Percentiles rank a stretch among this genome's conserved stretches.
phyloP scores from a whole-genome alignment of 2,797 vertebrate genomes.

The Falco columbarius region DNA sequence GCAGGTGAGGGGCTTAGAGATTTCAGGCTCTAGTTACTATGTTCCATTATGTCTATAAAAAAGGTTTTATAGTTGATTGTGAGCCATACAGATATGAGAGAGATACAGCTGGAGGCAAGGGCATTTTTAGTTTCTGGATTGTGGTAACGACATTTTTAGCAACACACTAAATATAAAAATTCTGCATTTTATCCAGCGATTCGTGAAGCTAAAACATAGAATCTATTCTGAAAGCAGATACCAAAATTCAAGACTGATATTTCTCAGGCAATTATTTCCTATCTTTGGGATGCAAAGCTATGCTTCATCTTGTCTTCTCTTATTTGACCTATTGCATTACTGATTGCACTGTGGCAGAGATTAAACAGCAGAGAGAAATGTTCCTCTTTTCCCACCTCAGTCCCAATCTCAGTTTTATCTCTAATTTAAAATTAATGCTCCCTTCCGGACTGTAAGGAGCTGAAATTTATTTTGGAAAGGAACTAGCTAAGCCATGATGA shows the following conservation, averaged over 20 bases:
- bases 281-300: background rate
- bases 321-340: background rate
- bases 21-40: conserved; percentile 57
- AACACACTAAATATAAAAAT: conserved; percentile 13
- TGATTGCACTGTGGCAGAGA: background rate
- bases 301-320: background rate
- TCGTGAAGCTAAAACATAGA: background rate
- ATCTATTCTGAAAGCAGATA: background rate
- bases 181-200: background rate
- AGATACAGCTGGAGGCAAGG: conserved; percentile 54
- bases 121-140: conserved; percentile 50
- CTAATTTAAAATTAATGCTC: background rate
- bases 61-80: conserved; percentile 32
- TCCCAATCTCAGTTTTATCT: background rate
- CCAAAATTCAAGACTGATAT: background rate
- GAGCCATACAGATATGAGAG: conserved; percentile 27
- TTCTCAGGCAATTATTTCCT: background rate
- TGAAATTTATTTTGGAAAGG: background rate
- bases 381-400: background rate
- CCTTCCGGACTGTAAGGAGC: background rate
- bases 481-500: background rate
- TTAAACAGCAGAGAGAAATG: background rate
- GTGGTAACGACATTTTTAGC: conserved; percentile 22
- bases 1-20: conserved; percentile 28
- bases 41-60: conserved; percentile 39